Base-by-base conservation (phyloP, 2,113 vertebrate species). In the Bos indicus region DNA sequence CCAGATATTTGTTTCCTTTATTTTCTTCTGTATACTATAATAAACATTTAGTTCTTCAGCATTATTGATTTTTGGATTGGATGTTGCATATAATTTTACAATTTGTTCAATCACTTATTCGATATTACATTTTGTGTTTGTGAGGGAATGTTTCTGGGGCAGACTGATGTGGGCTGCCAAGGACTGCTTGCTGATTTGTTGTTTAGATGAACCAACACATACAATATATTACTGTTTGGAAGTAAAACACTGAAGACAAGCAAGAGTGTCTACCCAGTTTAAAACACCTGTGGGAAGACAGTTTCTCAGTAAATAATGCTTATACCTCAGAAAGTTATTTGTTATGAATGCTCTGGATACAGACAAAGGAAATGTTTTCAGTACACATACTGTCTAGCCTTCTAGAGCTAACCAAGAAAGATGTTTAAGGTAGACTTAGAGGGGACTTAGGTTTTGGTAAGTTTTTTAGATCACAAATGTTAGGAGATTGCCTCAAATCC, bases 21-120 rank as follows among this genome's bases (percentile, higher is more conserved):
- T 97, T 96, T 83, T 82, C 16, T 74, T 60, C 43, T 88, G 54
- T 88, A 78, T 91, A 83, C 36, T 84, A 94, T 96, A 98, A 98
- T 96, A 98, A 98, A 94, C 96, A 97, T 98, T 97, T 97, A 98
- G 96, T 96, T 94, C 78, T 95, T 74, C 54, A 97, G 74, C 56
- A 93, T 19, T 98, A 98, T 95, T 97, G 98, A 98, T 97, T 98
- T 97, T 96, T 95, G 17, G 28, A 95, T 94, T 96, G 7, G 0
- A 62, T 94, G 88, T 85, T 97, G 97, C 97, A 97, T 95, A 97
- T 97, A 97, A 97, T 97, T 98, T 96, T 97, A 96, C 88, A 96
- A 98, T 98, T 98, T 98, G 92, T 93, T 98, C 94, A 96, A 87
- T 97, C 96, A 88, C 19, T 95, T 97, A 52, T 90, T 57, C 19